phyloP scores from a whole-genome alignment of 2,113 vertebrate species.

The Synodontis membranacea region DNA sequence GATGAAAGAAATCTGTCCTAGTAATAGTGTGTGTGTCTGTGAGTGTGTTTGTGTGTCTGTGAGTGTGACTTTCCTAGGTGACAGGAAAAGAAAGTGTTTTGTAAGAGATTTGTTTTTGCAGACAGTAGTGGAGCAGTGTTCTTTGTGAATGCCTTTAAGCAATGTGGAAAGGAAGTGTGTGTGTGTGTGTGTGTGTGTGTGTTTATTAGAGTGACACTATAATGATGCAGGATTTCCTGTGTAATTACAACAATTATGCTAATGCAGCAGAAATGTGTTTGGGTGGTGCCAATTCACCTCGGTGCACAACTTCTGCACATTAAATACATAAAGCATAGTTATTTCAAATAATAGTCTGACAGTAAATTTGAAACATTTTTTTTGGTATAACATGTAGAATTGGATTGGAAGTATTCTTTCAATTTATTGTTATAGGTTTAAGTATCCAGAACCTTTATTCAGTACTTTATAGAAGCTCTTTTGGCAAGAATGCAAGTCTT shows the following conservation, averaged over 20 bases:
- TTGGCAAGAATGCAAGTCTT: neutral
- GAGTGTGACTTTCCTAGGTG: constrained; percentile 64
- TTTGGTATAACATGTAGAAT: too few species aligned
- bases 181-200: too few species aligned
- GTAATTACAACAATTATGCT: constrained; percentile 14
- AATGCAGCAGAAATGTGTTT: constrained; percentile 1
- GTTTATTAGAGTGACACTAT: neutral
- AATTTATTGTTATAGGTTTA: neutral
- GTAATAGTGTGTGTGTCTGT: constrained; percentile 58
- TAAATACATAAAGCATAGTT: neutral
- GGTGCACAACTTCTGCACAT: neutral
- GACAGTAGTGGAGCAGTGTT: neutral
- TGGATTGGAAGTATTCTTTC: neutral
- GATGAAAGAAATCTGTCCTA: too few species aligned
- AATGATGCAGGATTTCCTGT: neutral
- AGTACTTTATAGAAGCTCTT: neutral
- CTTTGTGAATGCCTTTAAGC: constrained; percentile 34
- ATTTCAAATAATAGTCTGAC: neutral
- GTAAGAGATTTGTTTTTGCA: constrained; percentile 35
- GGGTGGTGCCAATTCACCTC: neutral
- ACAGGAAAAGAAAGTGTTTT: constrained; percentile 52
- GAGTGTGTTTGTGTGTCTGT: neutral
- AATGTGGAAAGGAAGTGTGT: neutral
- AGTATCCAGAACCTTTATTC: neutral
- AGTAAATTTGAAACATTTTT: constrained; percentile 1